These are phyloP conservation scores for Channa argus DNA, from an alignment of 2,113 vertebrate species.

Conservation along the genomic window DNA sequence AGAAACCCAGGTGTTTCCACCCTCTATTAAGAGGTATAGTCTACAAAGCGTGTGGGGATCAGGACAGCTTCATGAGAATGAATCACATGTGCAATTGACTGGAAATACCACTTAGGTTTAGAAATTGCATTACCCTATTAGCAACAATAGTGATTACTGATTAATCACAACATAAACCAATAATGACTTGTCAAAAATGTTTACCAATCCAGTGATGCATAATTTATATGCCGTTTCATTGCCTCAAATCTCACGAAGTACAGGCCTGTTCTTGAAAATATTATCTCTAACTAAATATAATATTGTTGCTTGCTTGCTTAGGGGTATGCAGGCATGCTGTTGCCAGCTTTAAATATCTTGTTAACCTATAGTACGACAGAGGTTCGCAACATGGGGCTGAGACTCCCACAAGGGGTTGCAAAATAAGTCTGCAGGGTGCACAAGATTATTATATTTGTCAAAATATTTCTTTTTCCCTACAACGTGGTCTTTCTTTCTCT, in stretches of 20 bases:
- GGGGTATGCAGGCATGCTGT: not conserved
- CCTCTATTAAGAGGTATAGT: not conserved
- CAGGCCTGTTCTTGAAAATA: not conserved
- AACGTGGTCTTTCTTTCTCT: too few species aligned
- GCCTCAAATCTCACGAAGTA: not conserved
- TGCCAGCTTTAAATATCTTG: not conserved
- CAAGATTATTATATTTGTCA: not conserved
- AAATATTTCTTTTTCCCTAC: too few species aligned
- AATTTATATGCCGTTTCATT: not conserved
- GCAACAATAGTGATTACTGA: not conserved
- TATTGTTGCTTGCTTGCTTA: not conserved
- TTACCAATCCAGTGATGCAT: not conserved
- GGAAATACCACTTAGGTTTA: not conserved
- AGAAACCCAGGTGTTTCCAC: conserved; percentile 76
- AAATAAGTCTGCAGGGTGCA: not conserved
- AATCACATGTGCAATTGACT: not conserved
- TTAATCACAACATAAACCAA: not conserved
- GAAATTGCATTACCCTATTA: not conserved
- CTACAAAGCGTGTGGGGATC: not conserved
- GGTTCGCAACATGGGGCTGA: not conserved
- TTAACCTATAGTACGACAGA: not conserved
- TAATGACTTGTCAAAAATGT: not conserved
- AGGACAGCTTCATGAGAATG: not conserved
- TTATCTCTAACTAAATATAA: not conserved
- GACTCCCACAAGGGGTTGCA: not conserved